phyloP scores from a whole-genome alignment of 2,888 invertebrate genomes.

The Hirtodrosophila trivittata region DNA sequence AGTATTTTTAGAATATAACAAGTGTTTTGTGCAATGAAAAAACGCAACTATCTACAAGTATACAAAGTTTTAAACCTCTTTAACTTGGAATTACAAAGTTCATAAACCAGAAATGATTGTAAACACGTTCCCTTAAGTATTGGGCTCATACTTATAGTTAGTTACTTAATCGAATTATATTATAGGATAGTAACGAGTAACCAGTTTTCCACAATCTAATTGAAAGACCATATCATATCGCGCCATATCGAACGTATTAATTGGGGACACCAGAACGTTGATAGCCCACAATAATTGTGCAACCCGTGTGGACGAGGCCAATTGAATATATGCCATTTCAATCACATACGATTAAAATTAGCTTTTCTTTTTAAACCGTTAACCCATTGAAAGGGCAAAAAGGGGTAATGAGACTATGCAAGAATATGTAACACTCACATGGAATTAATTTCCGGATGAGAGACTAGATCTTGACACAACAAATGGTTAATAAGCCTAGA shows the following conservation, averaged over 20 bases:
- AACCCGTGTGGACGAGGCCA: constrained; percentile 14
- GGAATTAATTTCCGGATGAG: too few relatives aligned
- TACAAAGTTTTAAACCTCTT: constrained; percentile 7
- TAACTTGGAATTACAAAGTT: constrained; percentile 12
- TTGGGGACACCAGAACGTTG: constrained; percentile 21
- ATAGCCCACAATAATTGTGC: constrained; percentile 24
- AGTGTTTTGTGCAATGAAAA: too few relatives aligned
- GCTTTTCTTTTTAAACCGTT: neutral
- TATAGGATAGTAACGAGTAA: neutral
- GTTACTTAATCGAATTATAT: constrained; percentile 4
- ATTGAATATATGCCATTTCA: constrained; percentile 19
- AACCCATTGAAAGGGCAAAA: too few relatives aligned
- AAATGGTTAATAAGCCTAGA: too few relatives aligned
- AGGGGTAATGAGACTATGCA: too few relatives aligned
- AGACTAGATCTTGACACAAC: too few relatives aligned
- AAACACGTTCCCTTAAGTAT: constrained; percentile 7
- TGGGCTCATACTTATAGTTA: constrained; percentile 4
- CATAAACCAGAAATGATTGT: constrained; percentile 4
- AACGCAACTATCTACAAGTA: too few relatives aligned
- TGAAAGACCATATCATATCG: constrained; percentile 18
- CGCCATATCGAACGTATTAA: constrained; percentile 21
- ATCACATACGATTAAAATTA: constrained; percentile 22
- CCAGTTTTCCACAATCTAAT: constrained; percentile 11
- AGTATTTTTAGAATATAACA: too few relatives aligned
- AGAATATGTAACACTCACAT: too few relatives aligned